phyloP scores from a whole-genome alignment of 2,888 invertebrate species.

The Cryptocheilus praepositus region DNA sequence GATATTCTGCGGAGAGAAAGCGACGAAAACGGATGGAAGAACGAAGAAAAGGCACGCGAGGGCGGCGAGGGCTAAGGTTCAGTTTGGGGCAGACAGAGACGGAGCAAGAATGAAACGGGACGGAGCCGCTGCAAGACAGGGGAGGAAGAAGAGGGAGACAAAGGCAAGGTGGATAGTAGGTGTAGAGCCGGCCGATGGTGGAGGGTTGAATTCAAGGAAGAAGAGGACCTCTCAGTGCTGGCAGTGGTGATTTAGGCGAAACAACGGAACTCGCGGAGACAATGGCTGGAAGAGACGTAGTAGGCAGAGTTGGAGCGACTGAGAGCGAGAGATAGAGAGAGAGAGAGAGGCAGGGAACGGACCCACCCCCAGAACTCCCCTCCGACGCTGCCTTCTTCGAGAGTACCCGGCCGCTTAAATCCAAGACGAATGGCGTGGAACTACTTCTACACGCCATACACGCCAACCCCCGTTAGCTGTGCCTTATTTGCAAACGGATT shows the following conservation, averaged over 20 bases:
- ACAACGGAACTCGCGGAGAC: slow-evolving; percentile 56
- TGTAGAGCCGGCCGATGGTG: slow-evolving; percentile 30
- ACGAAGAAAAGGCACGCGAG: not conserved
- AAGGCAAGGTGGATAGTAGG: slow-evolving; percentile 11
- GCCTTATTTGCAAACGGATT: slow-evolving; percentile 58
- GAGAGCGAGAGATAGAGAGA: not conserved
- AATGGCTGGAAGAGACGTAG: slow-evolving; percentile 46
- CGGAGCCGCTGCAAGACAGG: slow-evolving; percentile 17
- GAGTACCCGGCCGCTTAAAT: slow-evolving; percentile 51
- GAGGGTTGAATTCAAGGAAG: slow-evolving; percentile 47
- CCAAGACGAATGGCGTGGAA: slow-evolving; percentile 52
- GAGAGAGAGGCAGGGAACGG: slow-evolving; percentile 11
- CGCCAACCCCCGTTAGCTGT: slow-evolving; percentile 40
- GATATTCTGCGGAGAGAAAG: not conserved
- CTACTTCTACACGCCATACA: slow-evolving; percentile 47
- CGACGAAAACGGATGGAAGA: not conserved
- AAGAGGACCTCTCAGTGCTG: slow-evolving; percentile 42
- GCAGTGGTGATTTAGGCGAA: slow-evolving; percentile 58
- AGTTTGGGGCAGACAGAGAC: slow-evolving; percentile 25
- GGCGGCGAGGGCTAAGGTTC: not conserved
- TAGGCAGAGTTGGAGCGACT: slow-evolving; percentile 8
- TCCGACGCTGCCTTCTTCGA: slow-evolving; percentile 2
- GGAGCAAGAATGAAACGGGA: slow-evolving; percentile 8
- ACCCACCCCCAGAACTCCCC: not conserved
- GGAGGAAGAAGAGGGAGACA: slow-evolving; percentile 28